These are phyloP conservation scores for Lasioglossum albipes DNA, from an alignment of 1,140 invertebrate species.

Conservation along the genomic window DNA sequence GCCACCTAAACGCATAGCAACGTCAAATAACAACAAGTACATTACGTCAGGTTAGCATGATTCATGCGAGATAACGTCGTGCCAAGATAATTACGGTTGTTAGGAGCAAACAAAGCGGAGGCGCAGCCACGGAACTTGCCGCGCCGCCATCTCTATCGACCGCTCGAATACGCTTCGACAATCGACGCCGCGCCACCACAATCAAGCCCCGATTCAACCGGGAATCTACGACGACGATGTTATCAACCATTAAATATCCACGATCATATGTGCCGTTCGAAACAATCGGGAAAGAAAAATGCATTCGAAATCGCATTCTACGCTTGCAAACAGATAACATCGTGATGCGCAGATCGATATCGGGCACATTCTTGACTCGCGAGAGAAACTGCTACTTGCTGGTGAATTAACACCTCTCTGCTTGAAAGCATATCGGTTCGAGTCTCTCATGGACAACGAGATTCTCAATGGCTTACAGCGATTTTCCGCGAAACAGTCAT, in stretches of 20 bases:
- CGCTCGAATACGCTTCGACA: constrained; percentile 34
- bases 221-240: neutral
- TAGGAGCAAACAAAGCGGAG: constrained; percentile 59
- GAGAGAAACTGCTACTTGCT: too few species aligned
- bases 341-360: too few species aligned
- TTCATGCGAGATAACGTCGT: constrained; percentile 61
- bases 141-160: constrained; percentile 42
- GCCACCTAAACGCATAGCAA: constrained; percentile 47
- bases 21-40: constrained; percentile 56
- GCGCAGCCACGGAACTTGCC: constrained; percentile 17
- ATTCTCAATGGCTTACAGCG: too few species aligned
- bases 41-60: constrained; percentile 60
- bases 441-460: too few species aligned
- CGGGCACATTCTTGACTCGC: too few species aligned
- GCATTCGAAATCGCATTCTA: too few species aligned
- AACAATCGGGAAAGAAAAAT: neutral
- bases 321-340: too few species aligned
- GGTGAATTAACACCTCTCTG: too few species aligned
- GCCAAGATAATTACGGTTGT: constrained; percentile 60
- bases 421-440: too few species aligned
- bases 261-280: neutral
- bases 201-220: constrained; percentile 36
- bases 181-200: constrained; percentile 37
- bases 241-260: neutral
- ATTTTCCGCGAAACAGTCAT: too few species aligned